Base-by-base conservation (phyloP, 2,888 invertebrate genomes). In the Agrypnus murinus region DNA sequence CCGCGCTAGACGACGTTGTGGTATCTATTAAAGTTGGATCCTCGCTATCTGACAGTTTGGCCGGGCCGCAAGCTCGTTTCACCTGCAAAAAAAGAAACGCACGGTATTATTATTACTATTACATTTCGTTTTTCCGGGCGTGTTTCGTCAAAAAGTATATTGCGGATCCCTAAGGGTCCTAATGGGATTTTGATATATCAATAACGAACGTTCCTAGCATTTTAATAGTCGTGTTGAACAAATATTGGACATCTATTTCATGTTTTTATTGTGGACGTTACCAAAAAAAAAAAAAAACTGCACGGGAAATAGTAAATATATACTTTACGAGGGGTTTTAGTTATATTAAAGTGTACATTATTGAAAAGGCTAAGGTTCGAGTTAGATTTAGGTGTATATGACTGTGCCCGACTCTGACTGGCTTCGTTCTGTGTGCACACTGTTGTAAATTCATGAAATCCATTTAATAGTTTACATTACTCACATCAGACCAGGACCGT, bases 1-100 rank as follows among this genome's bases (percentile, higher is more conserved):
- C 68, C 9, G 59, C 15, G 25, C 57, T 64, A 17, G 75, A 15
- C 9, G 72, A 34, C 10, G 71, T 67, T 10, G 67, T 53, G 15
- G 69, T 64, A n/a, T 69, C 74, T 9, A 69, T 71, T 46, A 76
- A 68, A 12, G 71, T 65, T 40, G 72, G 69, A 55, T 74, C 72
- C 6, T 81, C 78, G 53, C 78, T 79, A 59, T 80, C 77, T 15
- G 81, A 79, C 69, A 83, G 82, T 66, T 83, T 82, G 4, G 84
- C 81, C 10, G 81, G 75, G 12, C 89, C 89, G 79, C 89, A 89
- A 50, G 86, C 86, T 78, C 87, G 85, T 81, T 88, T 88, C 69
- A 89, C 88, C 89, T 90, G 82, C 8, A 83, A 82, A 72, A 73
- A 66, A 75, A 63, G 50, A n/a, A n/a, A n/a, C n/a, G n/a, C n/a